Conservation (phyloP, 2,113 vertebrate species). For the Eublepharis macularius region DNA sequence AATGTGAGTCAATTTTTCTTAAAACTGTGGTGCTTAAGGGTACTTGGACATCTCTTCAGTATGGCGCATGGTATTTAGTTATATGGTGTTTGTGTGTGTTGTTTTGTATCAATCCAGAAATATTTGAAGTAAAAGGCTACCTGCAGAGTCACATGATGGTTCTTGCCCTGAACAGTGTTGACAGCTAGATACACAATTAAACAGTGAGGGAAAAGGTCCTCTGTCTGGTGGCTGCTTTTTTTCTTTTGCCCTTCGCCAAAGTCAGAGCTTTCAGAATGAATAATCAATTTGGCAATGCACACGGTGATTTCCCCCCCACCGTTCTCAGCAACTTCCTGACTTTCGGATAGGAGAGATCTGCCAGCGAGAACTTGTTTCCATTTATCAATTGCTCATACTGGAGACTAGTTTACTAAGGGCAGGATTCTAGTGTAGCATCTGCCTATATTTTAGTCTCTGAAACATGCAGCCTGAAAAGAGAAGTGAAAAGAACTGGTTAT, state of each 20-base stretch:
- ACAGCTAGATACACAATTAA: not conserved
- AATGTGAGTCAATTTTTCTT: not conserved
- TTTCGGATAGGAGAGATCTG: not conserved
- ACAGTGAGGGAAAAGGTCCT: not conserved
- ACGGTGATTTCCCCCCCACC: not conserved
- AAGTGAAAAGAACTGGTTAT: not conserved
- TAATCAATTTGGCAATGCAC: not conserved
- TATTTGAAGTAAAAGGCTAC: not conserved
- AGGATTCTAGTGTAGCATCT: not conserved
- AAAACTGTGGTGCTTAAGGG: not conserved
- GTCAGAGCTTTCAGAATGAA: not conserved
- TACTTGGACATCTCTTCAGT: not conserved
- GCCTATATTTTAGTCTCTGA: conserved; percentile 15
- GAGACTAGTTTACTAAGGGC: not conserved
- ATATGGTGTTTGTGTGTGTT: not conserved
- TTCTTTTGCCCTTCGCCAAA: not conserved
- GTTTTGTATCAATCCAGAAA: not conserved
- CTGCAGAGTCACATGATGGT: not conserved
- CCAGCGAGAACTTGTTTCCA: not conserved
- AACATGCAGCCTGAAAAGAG: not conserved
- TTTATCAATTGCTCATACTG: not conserved
- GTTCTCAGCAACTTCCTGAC: not conserved
- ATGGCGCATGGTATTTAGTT: not conserved
- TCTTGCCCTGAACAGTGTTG: not conserved
- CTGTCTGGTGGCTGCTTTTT: not conserved